Evolutionary conservation across 2,797 vertebrate species (phyloP).

Genomic region (Channallabes apus): DNA sequence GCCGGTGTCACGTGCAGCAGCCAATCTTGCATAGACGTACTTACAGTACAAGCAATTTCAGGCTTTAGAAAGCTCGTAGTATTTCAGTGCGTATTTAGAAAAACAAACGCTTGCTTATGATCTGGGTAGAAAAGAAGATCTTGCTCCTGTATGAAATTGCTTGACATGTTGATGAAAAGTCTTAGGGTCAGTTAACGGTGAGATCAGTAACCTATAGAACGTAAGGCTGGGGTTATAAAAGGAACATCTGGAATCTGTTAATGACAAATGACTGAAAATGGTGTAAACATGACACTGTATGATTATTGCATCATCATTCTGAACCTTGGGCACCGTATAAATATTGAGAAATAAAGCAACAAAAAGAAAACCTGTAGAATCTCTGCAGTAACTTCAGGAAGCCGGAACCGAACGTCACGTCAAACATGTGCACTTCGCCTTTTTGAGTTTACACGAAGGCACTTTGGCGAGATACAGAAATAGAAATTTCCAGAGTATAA

Average conservation of each 20-base stretch:
- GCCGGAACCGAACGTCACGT: neutral
- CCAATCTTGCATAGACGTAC: neutral
- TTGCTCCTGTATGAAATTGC: neutral
- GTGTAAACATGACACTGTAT: neutral
- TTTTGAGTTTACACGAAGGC: conserved; percentile 50
- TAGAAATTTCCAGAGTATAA: conserved; percentile 59
- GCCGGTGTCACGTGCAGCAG: neutral
- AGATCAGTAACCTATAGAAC: neutral
- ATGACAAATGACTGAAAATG: neutral
- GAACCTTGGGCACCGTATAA: conserved; percentile 1
- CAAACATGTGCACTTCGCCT: conserved; percentile 22
- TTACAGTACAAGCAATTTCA: neutral
- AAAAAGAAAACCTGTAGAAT: neutral
- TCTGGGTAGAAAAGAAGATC: neutral
- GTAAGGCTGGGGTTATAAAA: neutral
- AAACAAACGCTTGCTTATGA: conserved; percentile 1
- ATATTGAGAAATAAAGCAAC: neutral
- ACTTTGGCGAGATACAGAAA: conserved; percentile 52
- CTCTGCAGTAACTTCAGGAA: conserved; percentile 22
- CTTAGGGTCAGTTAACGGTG: neutral
- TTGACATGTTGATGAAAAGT: neutral
- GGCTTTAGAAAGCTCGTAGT: neutral
- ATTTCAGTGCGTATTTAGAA: neutral
- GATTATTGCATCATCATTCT: neutral
- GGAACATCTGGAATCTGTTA: neutral